phyloP scores from a whole-genome alignment of 1,140 invertebrate genomes.

The Bombus superbus region DNA sequence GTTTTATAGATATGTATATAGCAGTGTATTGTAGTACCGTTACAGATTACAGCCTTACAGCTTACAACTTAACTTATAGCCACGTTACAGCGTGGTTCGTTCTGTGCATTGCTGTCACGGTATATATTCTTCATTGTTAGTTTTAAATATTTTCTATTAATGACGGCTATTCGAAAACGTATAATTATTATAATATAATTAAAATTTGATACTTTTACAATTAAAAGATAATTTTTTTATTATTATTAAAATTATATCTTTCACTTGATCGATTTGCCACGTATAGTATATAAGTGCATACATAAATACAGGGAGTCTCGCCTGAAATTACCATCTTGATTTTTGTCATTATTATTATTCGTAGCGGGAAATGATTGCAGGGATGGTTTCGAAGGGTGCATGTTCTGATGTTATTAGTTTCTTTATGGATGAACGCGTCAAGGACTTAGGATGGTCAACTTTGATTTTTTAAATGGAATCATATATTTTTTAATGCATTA shows the following conservation, averaged over 20 bases:
- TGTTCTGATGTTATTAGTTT: too few species aligned
- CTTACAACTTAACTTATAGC: too few species aligned
- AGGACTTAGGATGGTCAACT: too few species aligned
- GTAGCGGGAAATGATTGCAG: too few species aligned
- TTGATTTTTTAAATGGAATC: too few species aligned
- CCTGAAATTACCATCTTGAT: too few species aligned
- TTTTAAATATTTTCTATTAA: constrained; percentile 12
- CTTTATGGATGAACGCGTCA: too few species aligned
- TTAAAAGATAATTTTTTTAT: not conserved
- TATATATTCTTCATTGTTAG: not conserved
- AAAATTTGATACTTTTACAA: constrained; percentile 2
- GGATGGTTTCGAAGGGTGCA: too few species aligned
- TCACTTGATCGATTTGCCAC: constrained; percentile 56
- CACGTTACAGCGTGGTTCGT: not conserved
- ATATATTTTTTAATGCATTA: too few species aligned
- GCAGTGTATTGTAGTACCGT: not conserved
- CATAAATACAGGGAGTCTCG: constrained; percentile 25
- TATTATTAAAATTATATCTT: constrained; percentile 39
- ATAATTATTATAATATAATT: not conserved
- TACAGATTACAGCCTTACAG: not conserved
- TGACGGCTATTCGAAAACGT: not conserved
- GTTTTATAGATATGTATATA: not conserved
- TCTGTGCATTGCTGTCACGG: not conserved
- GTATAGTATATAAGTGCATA: constrained; percentile 47
- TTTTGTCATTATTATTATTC: too few species aligned